Base-by-base conservation (phyloP, 2,113 vertebrate genomes). In the Dicentrarchus labrax region DNA sequence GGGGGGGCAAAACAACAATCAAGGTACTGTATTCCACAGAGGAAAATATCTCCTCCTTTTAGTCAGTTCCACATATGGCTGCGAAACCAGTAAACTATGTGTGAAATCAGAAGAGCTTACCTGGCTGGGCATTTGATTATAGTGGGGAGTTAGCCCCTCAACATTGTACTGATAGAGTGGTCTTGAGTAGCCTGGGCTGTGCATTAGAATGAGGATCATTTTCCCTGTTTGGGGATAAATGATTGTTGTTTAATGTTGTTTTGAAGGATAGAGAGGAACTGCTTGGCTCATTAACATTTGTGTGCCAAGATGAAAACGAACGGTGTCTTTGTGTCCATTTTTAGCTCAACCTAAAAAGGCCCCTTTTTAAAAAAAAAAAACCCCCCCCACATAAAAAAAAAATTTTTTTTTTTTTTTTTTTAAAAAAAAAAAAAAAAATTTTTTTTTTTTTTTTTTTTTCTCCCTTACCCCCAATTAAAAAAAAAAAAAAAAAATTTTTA, bases 21-120 rank as follows among this genome's bases (percentile, higher is more conserved):
- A 66, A 36, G 39, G 45, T 47, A 19, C 38, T 84, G 59, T 78
- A 41, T 87, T 60, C 76, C 73, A 70, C 53, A 71, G 45, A 43
- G 45, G 51, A 84, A 45, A 75, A 65, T 65, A 53, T 45, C 45
- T 60, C 12, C 38, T 17, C 13, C 2, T 50, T 30, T 62, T 51
- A 41, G 30, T 79, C 45, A 17, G 17, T 57, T 68, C 30, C 47
- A 76, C 17, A 56, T 22, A 41, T 36, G 60, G 17, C 24, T 78
- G 65, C 10, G 22, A 47, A 67, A 68, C 21, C n/a, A 50, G 43
- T 66, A 67, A 60, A 78, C 8, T 50, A 36, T 12, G 13, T 41
- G 60, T 41, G 54, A 76, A 72, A 61, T 22, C 1, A 38, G 1
- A 74, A 65, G 62, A 7, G 38, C 0, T 54, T 45, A 17, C 19